These are phyloP conservation scores for Buphagus erythrorhynchus DNA, from an alignment of 2,797 vertebrate species.

Conservation along the genomic window DNA sequence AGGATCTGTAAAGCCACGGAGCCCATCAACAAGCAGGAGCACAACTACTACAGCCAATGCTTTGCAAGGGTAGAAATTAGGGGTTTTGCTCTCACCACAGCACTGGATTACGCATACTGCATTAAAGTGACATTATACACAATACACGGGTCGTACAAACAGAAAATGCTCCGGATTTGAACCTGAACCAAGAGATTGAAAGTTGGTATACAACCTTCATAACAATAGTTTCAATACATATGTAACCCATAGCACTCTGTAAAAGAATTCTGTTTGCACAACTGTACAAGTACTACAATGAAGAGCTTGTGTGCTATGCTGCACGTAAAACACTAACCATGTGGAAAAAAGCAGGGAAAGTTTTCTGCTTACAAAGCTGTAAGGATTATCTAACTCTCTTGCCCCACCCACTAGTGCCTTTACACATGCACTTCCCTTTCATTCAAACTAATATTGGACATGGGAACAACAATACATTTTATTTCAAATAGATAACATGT, in stretches of 20 bases:
- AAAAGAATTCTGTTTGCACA: not conserved
- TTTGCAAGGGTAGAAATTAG: not conserved
- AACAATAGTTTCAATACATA: not conserved
- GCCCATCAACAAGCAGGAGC: not conserved
- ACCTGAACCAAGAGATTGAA: not conserved
- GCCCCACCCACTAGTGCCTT: not conserved
- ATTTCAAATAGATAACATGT: not conserved
- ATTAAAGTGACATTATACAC: not conserved
- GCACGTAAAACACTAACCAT: not conserved
- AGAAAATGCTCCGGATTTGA: not conserved
- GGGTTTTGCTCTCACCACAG: not conserved
- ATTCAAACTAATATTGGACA: not conserved
- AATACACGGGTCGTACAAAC: not conserved
- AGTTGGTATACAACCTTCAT: not conserved
- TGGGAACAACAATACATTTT: not conserved
- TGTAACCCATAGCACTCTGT: not conserved
- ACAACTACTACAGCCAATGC: rapidly evolving
- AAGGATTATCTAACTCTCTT: not conserved
- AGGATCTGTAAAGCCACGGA: not conserved
- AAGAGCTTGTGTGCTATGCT: not conserved
- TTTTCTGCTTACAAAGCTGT: not conserved
- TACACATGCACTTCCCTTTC: not conserved
- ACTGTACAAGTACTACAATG: rapidly evolving
- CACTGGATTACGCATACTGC: not conserved
- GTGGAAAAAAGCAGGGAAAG: not conserved